phyloP scores from a whole-genome alignment of 2,797 vertebrate genomes.

The Brachyrhaphis roseni region DNA sequence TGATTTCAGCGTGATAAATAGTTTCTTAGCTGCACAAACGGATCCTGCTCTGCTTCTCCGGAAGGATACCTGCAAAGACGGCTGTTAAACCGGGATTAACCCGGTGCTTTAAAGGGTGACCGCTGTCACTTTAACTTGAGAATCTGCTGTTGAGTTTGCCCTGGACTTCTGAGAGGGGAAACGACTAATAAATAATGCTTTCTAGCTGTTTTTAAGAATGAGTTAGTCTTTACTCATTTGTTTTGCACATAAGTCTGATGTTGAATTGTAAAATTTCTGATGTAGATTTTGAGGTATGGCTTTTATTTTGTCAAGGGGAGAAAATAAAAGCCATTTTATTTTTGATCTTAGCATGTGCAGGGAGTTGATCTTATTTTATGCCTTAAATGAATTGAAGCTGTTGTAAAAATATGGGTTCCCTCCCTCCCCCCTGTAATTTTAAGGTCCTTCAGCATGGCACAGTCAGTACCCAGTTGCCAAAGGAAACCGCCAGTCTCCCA shows the following conservation, averaged over 20 bases:
- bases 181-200: background rate
- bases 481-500: conserved; percentile 92
- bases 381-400: background rate
- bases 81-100: conserved; percentile 75
- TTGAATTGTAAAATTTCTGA: background rate
- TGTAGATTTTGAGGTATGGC: background rate
- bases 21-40: background rate
- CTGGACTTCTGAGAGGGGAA: background rate
- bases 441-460: conserved; percentile 92
- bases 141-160: background rate
- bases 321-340: no score
- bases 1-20: background rate
- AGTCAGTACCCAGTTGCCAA: conserved; percentile 88
- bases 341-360: background rate
- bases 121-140: conserved; percentile 33
- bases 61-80: conserved; percentile 14
- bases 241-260: background rate
- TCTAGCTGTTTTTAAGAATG: background rate
- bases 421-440: background rate
- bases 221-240: background rate
- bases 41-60: background rate
- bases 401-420: background rate
- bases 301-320: background rate
- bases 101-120: conserved; percentile 51
- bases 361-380: background rate